These are phyloP conservation scores for Oryzias woworae DNA, from an alignment of 2,113 vertebrate species.

Conservation along the genomic window DNA sequence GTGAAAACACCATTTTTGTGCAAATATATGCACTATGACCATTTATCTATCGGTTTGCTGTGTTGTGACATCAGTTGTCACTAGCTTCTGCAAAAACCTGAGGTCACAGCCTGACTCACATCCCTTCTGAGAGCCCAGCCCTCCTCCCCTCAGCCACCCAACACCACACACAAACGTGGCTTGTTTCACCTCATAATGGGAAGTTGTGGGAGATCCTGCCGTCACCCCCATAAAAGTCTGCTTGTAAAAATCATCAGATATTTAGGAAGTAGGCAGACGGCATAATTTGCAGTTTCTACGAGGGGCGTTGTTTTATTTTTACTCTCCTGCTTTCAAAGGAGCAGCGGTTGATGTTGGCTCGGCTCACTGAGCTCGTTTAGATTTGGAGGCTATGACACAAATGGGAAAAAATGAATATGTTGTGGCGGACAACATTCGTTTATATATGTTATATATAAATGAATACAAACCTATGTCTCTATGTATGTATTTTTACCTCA, in stretches of 20 bases:
- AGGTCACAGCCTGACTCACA: constrained; percentile 41
- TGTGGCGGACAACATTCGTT: constrained; percentile 25
- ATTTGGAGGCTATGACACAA: constrained; percentile 61
- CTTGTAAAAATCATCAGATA: constrained; percentile 74
- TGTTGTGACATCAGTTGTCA: constrained; percentile 39
- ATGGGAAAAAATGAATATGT: constrained; percentile 52
- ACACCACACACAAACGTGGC: constrained; percentile 56
- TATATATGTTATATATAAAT: constrained; percentile 17
- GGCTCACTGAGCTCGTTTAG: constrained; percentile 53
- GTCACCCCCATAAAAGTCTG: constrained; percentile 71
- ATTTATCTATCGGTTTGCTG: constrained; percentile 18
- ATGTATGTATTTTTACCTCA: constrained; percentile 18
- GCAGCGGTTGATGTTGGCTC: constrained; percentile 70
- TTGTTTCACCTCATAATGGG: constrained; percentile 58
- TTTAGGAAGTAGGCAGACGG: constrained; percentile 60
- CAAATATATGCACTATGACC: constrained; percentile 20
- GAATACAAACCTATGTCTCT: background rate
- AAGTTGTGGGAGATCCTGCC: constrained; percentile 67
- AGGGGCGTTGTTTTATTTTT: constrained; percentile 70
- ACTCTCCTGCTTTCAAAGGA: constrained; percentile 53
- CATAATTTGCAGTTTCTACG: constrained; percentile 67
- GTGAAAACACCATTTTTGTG: constrained; percentile 1
- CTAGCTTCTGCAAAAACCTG: constrained; percentile 33
- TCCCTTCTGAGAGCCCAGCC: constrained; percentile 21
- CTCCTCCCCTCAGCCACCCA: constrained; percentile 27